These are phyloP conservation scores for Hecatera dysodea DNA, from an alignment of 2,888 invertebrate species.

Conservation along the genomic window DNA sequence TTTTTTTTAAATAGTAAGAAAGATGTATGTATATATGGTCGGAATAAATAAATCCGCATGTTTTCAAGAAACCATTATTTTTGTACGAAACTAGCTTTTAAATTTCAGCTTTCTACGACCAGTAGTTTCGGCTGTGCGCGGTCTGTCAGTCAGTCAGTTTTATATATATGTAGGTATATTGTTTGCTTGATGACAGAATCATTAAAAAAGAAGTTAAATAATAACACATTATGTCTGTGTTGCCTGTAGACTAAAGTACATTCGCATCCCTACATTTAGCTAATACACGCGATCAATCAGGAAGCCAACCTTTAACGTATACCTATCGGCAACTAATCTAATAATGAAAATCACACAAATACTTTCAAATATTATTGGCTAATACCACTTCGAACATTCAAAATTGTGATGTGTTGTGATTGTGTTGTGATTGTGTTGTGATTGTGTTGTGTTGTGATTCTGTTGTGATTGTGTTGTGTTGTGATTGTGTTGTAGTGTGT, in stretches of 20 bases:
- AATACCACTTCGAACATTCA: background rate
- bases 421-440: no score
- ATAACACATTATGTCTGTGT: background rate
- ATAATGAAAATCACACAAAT: constrained; percentile 19
- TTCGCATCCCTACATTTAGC: constrained; percentile 3
- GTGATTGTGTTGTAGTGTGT: no score
- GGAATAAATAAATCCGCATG: background rate
- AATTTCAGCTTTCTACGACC: no score
- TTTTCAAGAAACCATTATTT: background rate
- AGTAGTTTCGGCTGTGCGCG: no score
- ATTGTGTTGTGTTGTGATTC: no score
- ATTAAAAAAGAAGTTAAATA: background rate
- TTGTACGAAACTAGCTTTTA: background rate
- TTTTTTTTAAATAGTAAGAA: no score
- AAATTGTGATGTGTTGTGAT: background rate
- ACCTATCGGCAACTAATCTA: background rate
- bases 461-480: no score
- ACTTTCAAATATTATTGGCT: background rate
- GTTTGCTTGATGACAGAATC: background rate
- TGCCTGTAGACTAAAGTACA: background rate
- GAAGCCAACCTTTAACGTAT: constrained; percentile 12
- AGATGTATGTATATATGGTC: background rate
- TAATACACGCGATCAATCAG: constrained; percentile 35
- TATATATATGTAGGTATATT: no score
- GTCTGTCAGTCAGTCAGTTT: no score